These are phyloP conservation scores for Shargacucullia verbasci DNA, from an alignment of 2,888 invertebrate species.

Conservation along the genomic window DNA sequence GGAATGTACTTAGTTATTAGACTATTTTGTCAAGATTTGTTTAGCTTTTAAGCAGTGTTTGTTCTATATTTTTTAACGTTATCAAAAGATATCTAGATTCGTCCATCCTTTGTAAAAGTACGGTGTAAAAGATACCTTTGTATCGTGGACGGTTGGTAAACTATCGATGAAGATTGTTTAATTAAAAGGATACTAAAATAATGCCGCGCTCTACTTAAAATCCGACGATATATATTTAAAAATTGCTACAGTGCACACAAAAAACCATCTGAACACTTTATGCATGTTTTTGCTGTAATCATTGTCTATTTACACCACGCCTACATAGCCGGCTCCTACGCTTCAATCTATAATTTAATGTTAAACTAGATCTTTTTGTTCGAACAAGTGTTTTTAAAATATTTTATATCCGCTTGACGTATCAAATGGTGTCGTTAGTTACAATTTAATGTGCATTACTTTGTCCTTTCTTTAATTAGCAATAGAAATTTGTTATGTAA, in stretches of 20 bases:
- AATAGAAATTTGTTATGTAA: neutral
- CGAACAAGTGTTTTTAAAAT: conserved; percentile 24
- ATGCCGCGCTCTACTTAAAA: neutral
- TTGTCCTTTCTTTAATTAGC: neutral
- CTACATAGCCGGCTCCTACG: conserved; percentile 63
- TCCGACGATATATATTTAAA: neutral
- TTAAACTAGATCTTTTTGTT: conserved; percentile 58
- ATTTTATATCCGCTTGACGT: conserved; percentile 6
- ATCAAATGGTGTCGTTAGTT: neutral
- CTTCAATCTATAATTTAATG: conserved; percentile 59
- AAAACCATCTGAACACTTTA: conserved; percentile 29
- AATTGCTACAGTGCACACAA: conserved; percentile 20
- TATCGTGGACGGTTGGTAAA: too few relatives aligned
- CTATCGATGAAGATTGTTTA: neutral
- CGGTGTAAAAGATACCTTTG: too few relatives aligned
- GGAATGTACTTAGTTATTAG: conserved; percentile 19
- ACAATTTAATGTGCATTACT: neutral
- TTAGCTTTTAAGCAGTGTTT: neutral
- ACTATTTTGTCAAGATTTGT: conserved; percentile 6
- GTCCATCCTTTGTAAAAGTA: too few relatives aligned
- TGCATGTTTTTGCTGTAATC: conserved; percentile 52
- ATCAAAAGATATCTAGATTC: too few relatives aligned
- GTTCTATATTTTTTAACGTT: neutral
- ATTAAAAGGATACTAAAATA: neutral
- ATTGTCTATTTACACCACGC: conserved; percentile 66